These are phyloP conservation scores for Camelus bactrianus DNA, from an alignment of 2,113 vertebrate genomes.

Conservation along the genomic window DNA sequence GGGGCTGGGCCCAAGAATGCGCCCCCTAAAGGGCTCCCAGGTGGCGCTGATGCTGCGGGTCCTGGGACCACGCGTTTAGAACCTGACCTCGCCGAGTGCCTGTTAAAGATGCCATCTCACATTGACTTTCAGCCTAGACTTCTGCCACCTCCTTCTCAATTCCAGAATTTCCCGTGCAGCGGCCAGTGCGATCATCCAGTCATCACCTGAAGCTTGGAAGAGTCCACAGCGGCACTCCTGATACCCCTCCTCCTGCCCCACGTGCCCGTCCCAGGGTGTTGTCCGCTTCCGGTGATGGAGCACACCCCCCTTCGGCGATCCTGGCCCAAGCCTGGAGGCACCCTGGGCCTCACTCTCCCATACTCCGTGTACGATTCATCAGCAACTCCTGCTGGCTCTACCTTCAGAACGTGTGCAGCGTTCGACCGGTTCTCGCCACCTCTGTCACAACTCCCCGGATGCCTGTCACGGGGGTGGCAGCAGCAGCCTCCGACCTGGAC, in stretches of 20 bases:
- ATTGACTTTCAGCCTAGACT: too few relatives aligned
- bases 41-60: too few relatives aligned
- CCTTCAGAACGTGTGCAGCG: background rate
- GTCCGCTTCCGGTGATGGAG: background rate
- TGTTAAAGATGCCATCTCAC: too few relatives aligned
- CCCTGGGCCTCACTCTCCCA: background rate
- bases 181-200: rapidly evolving
- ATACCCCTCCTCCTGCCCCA: rapidly evolving
- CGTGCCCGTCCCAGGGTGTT: rapidly evolving
- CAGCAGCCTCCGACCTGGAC: rapidly evolving
- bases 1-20: too few relatives aligned
- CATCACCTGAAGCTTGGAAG: background rate
- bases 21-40: background rate
- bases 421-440: background rate
- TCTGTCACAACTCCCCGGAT: rapidly evolving
- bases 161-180: background rate
- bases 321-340: background rate
- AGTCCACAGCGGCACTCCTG: background rate
- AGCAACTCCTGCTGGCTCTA: background rate
- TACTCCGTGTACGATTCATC: rapidly evolving
- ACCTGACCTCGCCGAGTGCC: background rate
- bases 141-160: background rate
- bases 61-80: background rate
- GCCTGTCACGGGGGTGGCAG: rapidly evolving
- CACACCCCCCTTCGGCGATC: background rate